A percentile compares a stretch with the other conserved stretches of the same genome.
Evolutionary conservation across 2,888 invertebrate species (phyloP).

Genomic region (Taphrorychus bicolor): DNA sequence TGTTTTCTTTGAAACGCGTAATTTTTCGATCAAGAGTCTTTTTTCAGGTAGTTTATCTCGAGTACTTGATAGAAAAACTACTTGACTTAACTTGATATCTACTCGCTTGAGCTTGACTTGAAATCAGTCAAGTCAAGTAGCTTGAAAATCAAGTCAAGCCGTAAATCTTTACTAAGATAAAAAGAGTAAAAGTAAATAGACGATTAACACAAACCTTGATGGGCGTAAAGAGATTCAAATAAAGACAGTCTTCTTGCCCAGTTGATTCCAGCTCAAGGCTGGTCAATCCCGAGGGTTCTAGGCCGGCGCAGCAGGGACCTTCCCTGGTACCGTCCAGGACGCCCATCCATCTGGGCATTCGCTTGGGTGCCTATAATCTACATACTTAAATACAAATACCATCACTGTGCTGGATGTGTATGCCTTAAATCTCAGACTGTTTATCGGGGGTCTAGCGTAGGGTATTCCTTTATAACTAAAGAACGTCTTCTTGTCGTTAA

Average conservation of each 20-base stretch:
- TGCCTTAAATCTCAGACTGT: slow-evolving; percentile 14
- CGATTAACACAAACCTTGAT: background rate
- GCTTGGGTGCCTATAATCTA: slow-evolving; percentile 14
- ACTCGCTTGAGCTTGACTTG: too few species aligned
- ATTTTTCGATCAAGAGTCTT: too few species aligned
- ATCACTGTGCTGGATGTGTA: too few species aligned
- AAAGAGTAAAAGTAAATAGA: too few species aligned
- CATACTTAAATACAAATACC: background rate
- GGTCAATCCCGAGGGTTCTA: background rate
- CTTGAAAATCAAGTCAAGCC: too few species aligned
- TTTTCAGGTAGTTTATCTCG: too few species aligned
- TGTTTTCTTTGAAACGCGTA: too few species aligned
- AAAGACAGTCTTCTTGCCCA: slow-evolving; percentile 31
- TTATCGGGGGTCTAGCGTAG: slow-evolving; percentile 21
- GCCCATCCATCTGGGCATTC: slow-evolving; percentile 12
- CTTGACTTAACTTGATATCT: too few species aligned
- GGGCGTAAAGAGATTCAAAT: slow-evolving; percentile 23
- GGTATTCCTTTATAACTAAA: slow-evolving; percentile 15
- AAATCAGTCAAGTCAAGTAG: too few species aligned
- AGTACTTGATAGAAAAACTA: too few species aligned
- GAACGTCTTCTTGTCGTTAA: background rate
- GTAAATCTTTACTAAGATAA: too few species aligned
- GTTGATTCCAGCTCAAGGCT: background rate
- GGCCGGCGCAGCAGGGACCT: slow-evolving; percentile 25
- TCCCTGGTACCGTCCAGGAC: slow-evolving; percentile 16